phyloP scores from a whole-genome alignment of 2,888 invertebrate genomes.

The Leptinotarsa juncta region DNA sequence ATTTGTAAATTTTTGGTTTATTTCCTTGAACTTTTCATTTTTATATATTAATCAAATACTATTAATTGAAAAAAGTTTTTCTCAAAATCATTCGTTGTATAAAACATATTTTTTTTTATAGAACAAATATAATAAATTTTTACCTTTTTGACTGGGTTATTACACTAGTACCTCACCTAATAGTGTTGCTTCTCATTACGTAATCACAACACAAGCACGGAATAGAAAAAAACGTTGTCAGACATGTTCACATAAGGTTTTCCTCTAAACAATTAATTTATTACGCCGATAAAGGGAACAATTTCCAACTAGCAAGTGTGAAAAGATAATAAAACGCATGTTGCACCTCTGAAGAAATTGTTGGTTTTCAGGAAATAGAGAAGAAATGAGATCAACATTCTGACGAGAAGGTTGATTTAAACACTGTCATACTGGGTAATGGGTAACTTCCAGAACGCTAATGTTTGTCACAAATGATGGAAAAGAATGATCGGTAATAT shows the following conservation, averaged over 20 bases:
- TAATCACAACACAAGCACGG: slow-evolving; percentile 19
- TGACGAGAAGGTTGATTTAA: neutral
- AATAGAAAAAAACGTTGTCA: slow-evolving; percentile 22
- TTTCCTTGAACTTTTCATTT: too few species aligned
- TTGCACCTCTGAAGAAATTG: slow-evolving; percentile 8
- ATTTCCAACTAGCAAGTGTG: slow-evolving; percentile 31
- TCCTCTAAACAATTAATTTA: slow-evolving; percentile 36
- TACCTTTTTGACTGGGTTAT: neutral
- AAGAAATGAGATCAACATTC: slow-evolving; percentile 16
- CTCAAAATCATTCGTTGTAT: too few species aligned
- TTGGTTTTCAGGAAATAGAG: slow-evolving; percentile 8
- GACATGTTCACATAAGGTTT: slow-evolving; percentile 25
- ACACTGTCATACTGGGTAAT: neutral
- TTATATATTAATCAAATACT: too few species aligned
- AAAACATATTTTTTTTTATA: neutral
- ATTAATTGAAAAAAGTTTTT: too few species aligned
- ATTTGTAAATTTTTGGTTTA: too few species aligned
- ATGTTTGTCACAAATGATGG: too few species aligned
- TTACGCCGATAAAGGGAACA: slow-evolving; percentile 30
- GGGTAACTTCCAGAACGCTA: neutral
- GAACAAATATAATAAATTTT: neutral
- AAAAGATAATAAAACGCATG: slow-evolving; percentile 32
- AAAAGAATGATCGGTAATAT: neutral
- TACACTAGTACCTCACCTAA: neutral
- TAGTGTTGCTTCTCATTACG: slow-evolving; percentile 1